Evolutionary conservation across 2,888 invertebrate genomes (phyloP).

Genomic region (Macrophya annulata): DNA sequence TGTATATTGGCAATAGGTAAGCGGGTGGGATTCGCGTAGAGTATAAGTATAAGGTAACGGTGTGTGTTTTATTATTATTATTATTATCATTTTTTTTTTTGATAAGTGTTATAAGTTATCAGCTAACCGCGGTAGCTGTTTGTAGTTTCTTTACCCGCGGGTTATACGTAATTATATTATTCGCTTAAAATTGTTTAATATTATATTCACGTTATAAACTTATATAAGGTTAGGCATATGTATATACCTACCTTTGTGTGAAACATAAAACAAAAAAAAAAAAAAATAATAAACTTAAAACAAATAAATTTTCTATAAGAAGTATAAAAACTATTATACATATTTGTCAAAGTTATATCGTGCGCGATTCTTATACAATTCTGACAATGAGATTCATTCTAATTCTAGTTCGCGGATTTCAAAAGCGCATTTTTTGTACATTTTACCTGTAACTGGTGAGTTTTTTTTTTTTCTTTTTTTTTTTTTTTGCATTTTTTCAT

Average conservation of each 20-base stretch:
- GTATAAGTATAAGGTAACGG: too few species aligned
- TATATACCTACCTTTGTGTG: too few species aligned
- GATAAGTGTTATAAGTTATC: too few species aligned
- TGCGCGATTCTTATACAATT: neutral
- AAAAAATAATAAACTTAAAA: too few species aligned
- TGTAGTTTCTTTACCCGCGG: too few species aligned
- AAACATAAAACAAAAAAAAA: too few species aligned
- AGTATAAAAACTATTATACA: neutral
- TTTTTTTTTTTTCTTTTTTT: neutral
- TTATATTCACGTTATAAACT: too few species aligned
- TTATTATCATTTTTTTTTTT: neutral
- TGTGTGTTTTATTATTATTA: too few species aligned
- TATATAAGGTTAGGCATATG: too few species aligned
- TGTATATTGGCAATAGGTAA: neutral
- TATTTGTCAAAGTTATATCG: neutral
- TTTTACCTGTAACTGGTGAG: neutral
- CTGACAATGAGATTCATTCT: neutral
- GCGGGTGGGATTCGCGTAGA: neutral
- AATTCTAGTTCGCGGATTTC: slow-evolving; percentile 2
- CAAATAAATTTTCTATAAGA: neutral
- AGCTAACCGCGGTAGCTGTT: too few species aligned
- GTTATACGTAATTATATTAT: too few species aligned
- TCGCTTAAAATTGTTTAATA: too few species aligned
- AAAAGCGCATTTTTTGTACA: neutral
- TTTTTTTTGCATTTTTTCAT: neutral